phyloP scores from a whole-genome alignment of 2,797 vertebrate genomes.

The Hylomyscus alleni region DNA sequence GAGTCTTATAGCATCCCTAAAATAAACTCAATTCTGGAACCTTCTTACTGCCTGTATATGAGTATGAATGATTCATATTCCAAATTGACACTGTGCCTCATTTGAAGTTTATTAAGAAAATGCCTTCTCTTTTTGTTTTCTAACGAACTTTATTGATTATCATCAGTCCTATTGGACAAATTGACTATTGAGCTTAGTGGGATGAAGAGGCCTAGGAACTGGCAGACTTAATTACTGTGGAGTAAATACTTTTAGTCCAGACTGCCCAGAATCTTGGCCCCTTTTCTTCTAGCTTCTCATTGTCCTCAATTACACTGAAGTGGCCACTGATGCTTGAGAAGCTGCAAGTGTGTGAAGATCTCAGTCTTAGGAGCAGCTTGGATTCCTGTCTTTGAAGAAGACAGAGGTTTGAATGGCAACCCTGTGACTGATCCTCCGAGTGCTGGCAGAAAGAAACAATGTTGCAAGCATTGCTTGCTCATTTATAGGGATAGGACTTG shows the following conservation, averaged over 20 bases:
- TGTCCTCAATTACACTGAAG: neutral
- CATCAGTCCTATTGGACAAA: constrained; percentile 28
- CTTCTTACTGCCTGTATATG: neutral
- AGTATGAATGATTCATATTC: neutral
- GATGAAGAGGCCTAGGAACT: constrained; percentile 10
- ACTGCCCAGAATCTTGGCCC: constrained; percentile 21
- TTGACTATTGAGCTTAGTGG: constrained; percentile 65
- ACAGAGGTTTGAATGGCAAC: neutral
- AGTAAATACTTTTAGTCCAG: constrained; percentile 59
- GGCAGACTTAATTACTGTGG: constrained; percentile 48
- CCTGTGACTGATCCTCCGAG: neutral
- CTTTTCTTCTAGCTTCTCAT: neutral
- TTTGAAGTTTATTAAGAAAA: constrained; percentile 9
- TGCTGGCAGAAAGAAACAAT: neutral
- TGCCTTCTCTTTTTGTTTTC: constrained; percentile 71
- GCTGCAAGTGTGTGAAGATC: neutral
- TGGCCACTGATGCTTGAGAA: constrained; percentile 54
- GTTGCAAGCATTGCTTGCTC: neutral
- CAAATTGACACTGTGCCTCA: neutral
- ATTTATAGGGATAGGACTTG: neutral
- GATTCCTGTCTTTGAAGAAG: neutral
- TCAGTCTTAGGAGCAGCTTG: too few relatives aligned
- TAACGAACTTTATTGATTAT: constrained; percentile 50
- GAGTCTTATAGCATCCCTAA: neutral
- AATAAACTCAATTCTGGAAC: neutral